Evolutionary conservation across 1,140 invertebrate genomes (phyloP).

Genomic region (Caenorhabditis brenneri): DNA sequence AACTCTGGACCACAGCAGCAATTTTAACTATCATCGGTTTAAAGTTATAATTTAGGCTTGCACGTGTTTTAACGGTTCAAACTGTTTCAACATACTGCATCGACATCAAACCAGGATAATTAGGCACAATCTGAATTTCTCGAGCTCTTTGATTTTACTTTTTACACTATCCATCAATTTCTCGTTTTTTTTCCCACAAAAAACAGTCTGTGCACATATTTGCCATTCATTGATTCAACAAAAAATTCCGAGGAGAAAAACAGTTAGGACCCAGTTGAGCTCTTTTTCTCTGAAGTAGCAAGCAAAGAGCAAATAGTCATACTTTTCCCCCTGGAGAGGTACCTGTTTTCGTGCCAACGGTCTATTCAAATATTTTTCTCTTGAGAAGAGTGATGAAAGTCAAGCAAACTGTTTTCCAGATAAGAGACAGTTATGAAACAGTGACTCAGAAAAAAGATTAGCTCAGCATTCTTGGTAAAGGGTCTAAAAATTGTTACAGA

Average conservation of each 20-base stretch:
- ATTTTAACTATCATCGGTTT: no score
- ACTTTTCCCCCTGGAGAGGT: background rate
- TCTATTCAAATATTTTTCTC: constrained; percentile 27
- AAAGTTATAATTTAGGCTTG: no score
- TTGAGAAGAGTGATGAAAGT: background rate
- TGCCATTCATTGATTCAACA: background rate
- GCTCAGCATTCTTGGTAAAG: no score
- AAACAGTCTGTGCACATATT: constrained; percentile 36
- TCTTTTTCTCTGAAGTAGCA: background rate
- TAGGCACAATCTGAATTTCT: no score
- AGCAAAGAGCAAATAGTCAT: constrained; percentile 32
- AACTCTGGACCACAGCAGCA: no score
- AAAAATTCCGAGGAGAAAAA: background rate
- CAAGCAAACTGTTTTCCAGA: constrained; percentile 20
- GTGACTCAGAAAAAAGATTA: no score
- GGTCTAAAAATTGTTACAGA: no score
- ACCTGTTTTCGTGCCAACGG: constrained; percentile 33
- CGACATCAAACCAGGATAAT: no score
- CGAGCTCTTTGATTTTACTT: background rate
- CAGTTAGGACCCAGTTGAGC: constrained; percentile 40
- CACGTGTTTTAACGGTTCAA: no score
- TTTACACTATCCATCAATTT: background rate
- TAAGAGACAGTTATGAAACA: background rate
- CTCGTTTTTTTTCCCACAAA: background rate
- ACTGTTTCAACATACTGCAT: no score